Evolutionary conservation across 2,888 invertebrate genomes (phyloP).

Genomic region (Agrotis exclamationis): DNA sequence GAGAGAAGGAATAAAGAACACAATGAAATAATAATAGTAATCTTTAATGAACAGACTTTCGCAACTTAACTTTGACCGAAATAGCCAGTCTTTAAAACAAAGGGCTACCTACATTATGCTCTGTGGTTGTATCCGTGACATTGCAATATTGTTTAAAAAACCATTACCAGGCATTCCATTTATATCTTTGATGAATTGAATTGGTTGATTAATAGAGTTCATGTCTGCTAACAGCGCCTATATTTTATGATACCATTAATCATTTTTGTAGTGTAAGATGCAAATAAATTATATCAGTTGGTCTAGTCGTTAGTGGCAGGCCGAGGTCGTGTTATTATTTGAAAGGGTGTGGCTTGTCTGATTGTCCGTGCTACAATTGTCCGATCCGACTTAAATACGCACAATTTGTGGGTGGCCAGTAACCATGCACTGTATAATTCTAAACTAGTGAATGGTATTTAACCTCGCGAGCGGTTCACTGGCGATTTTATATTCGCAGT

Average conservation of each 20-base stretch:
- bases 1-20: too few relatives aligned
- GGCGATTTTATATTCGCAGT: conserved; percentile 41
- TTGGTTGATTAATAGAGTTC: conserved; percentile 40
- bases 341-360: conserved; percentile 76
- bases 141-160: conserved; percentile 13
- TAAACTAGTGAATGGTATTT: conserved; percentile 64
- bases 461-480: conserved; percentile 57
- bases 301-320: conserved; percentile 20
- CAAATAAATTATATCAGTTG: conserved; percentile 15
- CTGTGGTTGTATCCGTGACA: background rate
- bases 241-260: conserved; percentile 38
- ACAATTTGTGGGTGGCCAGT: conserved; percentile 60
- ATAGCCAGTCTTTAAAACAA: background rate
- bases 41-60: background rate
- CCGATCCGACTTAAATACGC: conserved; percentile 51
- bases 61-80: background rate
- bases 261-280: conserved; percentile 20
- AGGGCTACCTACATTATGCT: background rate
- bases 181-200: conserved; percentile 19
- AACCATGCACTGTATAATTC: conserved; percentile 60
- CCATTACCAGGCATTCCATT: conserved; percentile 16
- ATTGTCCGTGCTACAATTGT: conserved; percentile 65
- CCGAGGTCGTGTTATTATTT: conserved; percentile 70
- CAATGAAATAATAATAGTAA: too few relatives aligned
- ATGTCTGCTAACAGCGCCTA: conserved; percentile 10